These are phyloP conservation scores for Anomalospiza imberbis DNA, from an alignment of 2,797 vertebrate genomes.

Conservation along the genomic window DNA sequence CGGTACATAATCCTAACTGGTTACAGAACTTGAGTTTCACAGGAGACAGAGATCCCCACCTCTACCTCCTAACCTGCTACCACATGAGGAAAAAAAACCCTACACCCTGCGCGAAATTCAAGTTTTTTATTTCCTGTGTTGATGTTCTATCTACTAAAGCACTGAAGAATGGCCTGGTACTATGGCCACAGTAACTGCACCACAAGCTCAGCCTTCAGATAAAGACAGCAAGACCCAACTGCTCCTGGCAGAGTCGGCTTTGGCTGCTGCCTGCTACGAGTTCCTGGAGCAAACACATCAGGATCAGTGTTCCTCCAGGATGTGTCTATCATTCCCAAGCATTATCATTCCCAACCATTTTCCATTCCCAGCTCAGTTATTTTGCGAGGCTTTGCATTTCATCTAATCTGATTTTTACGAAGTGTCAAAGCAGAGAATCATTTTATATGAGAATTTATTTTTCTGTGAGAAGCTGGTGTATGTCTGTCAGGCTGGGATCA, in stretches of 20 bases:
- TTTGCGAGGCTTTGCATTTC: neutral
- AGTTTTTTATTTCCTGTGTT: neutral
- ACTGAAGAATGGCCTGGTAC: neutral
- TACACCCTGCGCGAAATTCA: neutral
- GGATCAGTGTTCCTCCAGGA: neutral
- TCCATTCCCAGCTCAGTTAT: neutral
- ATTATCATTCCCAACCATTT: neutral
- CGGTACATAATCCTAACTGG: neutral
- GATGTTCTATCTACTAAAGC: neutral
- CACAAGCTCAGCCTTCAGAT: neutral
- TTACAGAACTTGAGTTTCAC: neutral
- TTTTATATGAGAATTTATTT: neutral
- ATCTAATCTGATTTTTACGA: neutral
- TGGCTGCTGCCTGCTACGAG: neutral
- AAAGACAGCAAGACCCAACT: neutral
- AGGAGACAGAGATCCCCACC: neutral
- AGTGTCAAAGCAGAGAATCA: neutral
- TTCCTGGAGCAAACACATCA: neutral
- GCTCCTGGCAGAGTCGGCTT: neutral
- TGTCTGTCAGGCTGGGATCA: neutral
- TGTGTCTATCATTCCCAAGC: neutral
- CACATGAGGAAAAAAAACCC: fast-evolving
- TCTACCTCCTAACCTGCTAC: neutral
- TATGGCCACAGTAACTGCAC: neutral
- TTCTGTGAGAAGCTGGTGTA: neutral